These are phyloP conservation scores for Agrypnus murinus DNA, from an alignment of 2,888 invertebrate genomes.

Conservation along the genomic window DNA sequence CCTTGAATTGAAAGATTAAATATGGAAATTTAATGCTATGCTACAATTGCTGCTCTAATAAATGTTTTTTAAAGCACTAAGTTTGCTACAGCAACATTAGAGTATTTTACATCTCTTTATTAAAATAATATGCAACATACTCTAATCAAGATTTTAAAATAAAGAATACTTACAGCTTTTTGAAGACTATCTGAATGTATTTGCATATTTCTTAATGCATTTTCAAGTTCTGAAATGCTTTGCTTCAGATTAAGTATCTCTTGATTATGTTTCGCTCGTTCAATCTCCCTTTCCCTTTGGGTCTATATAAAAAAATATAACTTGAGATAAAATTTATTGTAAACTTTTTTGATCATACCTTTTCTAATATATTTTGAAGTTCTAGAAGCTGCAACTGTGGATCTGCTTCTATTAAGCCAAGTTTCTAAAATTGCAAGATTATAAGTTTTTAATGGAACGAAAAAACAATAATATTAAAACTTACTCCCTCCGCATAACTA, in stretches of 20 bases:
- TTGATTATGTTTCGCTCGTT: conserved; percentile 58
- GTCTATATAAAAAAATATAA: not conserved
- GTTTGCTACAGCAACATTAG: not conserved
- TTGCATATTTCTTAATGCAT: conserved; percentile 61
- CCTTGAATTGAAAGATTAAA: conserved; percentile 57
- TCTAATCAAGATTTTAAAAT: no score
- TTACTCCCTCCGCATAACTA: no score
- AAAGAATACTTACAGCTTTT: conserved; percentile 68
- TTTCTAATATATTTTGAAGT: not conserved
- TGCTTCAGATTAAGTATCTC: conserved; percentile 63
- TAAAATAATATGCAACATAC: not conserved
- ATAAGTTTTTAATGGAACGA: no score
- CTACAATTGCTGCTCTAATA: not conserved
- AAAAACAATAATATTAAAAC: no score
- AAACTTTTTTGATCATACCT: not conserved
- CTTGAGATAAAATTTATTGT: not conserved
- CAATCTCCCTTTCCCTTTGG: conserved; percentile 53
- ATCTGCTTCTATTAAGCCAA: no score
- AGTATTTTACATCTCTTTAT: not conserved
- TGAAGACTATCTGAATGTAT: conserved; percentile 55
- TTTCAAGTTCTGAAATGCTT: conserved; percentile 64
- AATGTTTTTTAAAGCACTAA: not conserved
- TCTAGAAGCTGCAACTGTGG: not conserved
- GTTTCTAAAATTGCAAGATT: no score
- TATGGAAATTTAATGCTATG: not conserved